phyloP scores from a whole-genome alignment of 1,140 invertebrate genomes.

The Oscheius sp. region DNA sequence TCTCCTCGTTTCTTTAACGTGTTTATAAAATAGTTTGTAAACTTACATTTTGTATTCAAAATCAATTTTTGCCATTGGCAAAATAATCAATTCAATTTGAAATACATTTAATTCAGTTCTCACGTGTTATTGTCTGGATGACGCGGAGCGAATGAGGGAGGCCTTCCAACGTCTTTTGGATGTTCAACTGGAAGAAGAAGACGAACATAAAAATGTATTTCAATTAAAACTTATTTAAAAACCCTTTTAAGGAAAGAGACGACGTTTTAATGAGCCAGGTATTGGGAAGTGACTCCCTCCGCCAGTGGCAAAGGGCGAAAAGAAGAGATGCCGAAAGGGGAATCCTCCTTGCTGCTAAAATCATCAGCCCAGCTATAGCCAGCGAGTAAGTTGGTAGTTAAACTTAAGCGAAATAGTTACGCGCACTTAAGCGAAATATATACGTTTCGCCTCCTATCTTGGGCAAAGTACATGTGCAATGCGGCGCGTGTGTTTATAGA shows the following conservation, averaged over 20 bases:
- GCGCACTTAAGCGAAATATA: too few species aligned
- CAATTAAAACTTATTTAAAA: constrained; percentile 69
- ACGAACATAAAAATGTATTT: constrained; percentile 71
- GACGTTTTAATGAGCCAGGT: constrained; percentile 69
- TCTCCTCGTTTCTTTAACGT: background rate
- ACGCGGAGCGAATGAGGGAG: constrained; percentile 88
- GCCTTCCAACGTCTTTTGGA: constrained; percentile 85
- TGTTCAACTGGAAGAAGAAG: constrained; percentile 78
- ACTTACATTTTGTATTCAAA: too few species aligned
- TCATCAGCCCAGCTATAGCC: constrained; percentile 80
- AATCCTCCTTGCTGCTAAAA: constrained; percentile 83
- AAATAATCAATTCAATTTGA: background rate
- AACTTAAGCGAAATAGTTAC: too few species aligned
- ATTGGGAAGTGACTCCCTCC: constrained; percentile 76
- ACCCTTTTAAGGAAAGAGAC: constrained; percentile 40
- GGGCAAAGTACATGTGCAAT: too few species aligned
- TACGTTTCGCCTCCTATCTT: too few species aligned
- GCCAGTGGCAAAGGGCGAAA: constrained; percentile 73
- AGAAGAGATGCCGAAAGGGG: constrained; percentile 77
- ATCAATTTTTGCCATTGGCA: background rate
- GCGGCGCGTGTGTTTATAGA: background rate
- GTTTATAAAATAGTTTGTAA: background rate
- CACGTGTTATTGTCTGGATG: constrained; percentile 86
- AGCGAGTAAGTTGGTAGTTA: constrained; percentile 35
- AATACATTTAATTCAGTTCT: constrained; percentile 66